Conservation (phyloP, 2,888 invertebrate genomes). For the Dinocampus coccinellae region DNA sequence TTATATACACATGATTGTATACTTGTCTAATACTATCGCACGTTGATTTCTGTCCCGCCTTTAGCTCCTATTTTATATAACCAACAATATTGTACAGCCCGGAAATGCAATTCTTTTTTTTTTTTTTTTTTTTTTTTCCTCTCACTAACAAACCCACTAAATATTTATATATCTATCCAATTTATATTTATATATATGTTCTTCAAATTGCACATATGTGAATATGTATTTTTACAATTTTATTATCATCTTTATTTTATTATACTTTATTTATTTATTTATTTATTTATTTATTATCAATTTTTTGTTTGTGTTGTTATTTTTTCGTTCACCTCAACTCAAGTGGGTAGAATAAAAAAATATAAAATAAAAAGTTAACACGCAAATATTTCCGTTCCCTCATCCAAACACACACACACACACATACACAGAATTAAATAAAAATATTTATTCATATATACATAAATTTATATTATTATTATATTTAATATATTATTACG, state of each 20-base stretch:
- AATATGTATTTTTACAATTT: too few relatives aligned
- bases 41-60: not conserved
- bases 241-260: too few relatives aligned
- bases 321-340: too few relatives aligned
- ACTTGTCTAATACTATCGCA: not conserved
- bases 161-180: not conserved
- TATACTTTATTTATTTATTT: too few relatives aligned
- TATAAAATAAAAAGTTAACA: not conserved
- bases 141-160: not conserved
- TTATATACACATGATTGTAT: not conserved
- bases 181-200: not conserved
- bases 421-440: too few relatives aligned
- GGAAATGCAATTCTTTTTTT: not conserved
- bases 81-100: not conserved
- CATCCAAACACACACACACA: too few relatives aligned
- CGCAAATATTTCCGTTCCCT: not conserved
- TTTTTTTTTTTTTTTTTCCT: too few relatives aligned
- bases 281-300: too few relatives aligned
- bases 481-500: constrained; percentile 55
- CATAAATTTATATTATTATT: constrained; percentile 12
- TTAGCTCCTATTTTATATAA: constrained; percentile 3
- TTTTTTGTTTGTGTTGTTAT: too few relatives aligned
- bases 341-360: not conserved
- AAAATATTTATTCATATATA: not conserved
- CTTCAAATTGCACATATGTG: too few relatives aligned